phyloP scores from a whole-genome alignment of 1,140 invertebrate species.

The Ceratosolen solmsi region DNA sequence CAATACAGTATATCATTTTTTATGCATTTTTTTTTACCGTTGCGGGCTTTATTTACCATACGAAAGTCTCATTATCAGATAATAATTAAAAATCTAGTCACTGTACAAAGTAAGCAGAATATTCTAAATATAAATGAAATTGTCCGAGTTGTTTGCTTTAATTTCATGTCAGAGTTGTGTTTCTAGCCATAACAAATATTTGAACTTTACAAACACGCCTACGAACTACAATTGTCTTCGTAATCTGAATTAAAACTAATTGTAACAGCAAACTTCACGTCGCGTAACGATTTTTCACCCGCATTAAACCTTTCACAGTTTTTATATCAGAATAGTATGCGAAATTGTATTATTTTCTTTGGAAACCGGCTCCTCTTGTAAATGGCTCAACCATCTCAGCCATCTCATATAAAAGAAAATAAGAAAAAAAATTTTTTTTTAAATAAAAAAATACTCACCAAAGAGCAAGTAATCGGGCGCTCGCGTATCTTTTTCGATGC shows the following conservation, averaged over 20 bases:
- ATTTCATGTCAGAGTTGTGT: neutral
- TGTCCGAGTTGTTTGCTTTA: neutral
- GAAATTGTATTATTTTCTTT: neutral
- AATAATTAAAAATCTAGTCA: neutral
- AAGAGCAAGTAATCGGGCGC: neutral
- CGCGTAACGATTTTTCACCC: neutral
- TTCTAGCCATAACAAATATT: too few species aligned
- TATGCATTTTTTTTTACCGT: neutral
- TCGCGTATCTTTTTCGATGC: slow-evolving; percentile 1
- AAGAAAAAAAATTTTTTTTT: too few species aligned
- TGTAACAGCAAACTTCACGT: neutral
- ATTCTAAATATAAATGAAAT: neutral
- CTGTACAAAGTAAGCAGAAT: neutral
- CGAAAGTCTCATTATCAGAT: neutral
- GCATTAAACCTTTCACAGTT: too few species aligned
- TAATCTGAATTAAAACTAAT: neutral
- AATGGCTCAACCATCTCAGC: neutral
- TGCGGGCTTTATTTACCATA: neutral
- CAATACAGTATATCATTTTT: neutral
- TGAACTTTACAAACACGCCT: too few species aligned
- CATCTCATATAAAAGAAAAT: too few species aligned
- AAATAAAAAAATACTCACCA: neutral
- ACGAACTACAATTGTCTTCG: too few species aligned
- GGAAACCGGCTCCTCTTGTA: neutral
- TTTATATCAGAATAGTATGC: neutral